phyloP scores from a whole-genome alignment of 2,797 vertebrate species.

The Spondyliosoma cantharus region DNA sequence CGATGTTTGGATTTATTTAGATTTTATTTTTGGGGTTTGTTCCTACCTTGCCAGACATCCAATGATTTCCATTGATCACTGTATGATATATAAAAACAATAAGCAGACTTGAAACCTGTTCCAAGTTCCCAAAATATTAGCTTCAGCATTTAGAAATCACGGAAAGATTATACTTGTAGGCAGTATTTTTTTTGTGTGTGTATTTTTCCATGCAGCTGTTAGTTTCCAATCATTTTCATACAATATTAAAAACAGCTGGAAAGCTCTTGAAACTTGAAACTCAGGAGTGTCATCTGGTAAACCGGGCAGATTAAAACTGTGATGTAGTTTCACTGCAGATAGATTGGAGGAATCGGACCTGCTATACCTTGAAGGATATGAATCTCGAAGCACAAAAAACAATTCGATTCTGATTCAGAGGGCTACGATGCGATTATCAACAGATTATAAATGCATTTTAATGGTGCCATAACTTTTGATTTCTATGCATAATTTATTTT shows the following conservation, averaged over 20 bases:
- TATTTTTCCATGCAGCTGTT: background rate
- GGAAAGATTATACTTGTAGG: background rate
- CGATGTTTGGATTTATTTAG: too few species aligned
- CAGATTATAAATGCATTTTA: too few species aligned
- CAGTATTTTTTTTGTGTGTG: background rate
- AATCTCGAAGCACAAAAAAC: too few species aligned
- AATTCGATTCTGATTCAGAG: too few species aligned
- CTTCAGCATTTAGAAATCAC: background rate
- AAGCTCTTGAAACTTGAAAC: constrained; percentile 15
- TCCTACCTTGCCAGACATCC: background rate
- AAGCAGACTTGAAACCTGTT: background rate
- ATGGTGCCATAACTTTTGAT: too few species aligned
- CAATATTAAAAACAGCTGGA: background rate
- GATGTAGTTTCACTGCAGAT: background rate
- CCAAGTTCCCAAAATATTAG: background rate
- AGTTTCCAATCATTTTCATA: background rate
- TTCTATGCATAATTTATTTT: too few species aligned
- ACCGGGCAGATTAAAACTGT: background rate
- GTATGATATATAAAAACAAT: background rate
- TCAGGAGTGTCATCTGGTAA: background rate
- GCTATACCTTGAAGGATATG: too few species aligned
- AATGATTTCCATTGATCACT: background rate
- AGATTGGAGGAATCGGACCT: background rate
- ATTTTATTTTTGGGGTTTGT: background rate
- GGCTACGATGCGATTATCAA: too few species aligned